Percentiles rank a stretch among this genome's conserved stretches.
Conservation (phyloP, 2,888 invertebrate genomes). For the Eumacrocentrus americanus region DNA sequence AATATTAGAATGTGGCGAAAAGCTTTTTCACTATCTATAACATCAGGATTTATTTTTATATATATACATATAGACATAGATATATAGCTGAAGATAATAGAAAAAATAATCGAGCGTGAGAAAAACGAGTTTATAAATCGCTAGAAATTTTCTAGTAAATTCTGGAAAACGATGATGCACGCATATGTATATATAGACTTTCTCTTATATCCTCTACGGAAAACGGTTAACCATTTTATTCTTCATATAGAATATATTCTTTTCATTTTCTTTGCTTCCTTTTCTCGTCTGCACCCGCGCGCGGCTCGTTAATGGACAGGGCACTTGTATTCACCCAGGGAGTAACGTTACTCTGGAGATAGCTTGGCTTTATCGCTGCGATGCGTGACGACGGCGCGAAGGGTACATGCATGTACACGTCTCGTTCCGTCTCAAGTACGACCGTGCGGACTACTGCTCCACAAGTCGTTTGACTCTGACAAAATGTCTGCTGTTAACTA, state of each 20-base stretch:
- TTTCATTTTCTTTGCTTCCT: conserved; percentile 11
- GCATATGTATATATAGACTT: not conserved
- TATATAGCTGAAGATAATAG: not conserved
- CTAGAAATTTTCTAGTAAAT: not conserved
- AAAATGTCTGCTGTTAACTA: too few relatives aligned
- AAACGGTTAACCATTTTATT: conserved; percentile 26
- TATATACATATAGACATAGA: not conserved
- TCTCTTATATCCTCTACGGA: conserved; percentile 9
- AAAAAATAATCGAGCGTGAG: conserved; percentile 8
- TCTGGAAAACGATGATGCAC: not conserved
- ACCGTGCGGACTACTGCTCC: conserved; percentile 29
- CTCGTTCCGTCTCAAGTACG: conserved; percentile 21
- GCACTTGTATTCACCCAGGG: conserved; percentile 33
- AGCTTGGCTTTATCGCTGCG: conserved; percentile 53
- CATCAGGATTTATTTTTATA: too few relatives aligned
- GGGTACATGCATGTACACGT: conserved; percentile 32
- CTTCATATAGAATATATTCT: conserved; percentile 14
- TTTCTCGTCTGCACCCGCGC: conserved; percentile 22
- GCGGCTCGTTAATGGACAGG: conserved; percentile 34
- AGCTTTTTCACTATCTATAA: not conserved
- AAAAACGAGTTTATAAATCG: not conserved
- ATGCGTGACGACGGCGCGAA: conserved; percentile 51
- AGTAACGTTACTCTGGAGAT: conserved; percentile 57
- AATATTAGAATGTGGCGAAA: conserved; percentile 1
- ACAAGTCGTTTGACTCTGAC: conserved; percentile 17